Conservation (phyloP, 2,113 vertebrate genomes). For the Ranitomeya imitator region DNA sequence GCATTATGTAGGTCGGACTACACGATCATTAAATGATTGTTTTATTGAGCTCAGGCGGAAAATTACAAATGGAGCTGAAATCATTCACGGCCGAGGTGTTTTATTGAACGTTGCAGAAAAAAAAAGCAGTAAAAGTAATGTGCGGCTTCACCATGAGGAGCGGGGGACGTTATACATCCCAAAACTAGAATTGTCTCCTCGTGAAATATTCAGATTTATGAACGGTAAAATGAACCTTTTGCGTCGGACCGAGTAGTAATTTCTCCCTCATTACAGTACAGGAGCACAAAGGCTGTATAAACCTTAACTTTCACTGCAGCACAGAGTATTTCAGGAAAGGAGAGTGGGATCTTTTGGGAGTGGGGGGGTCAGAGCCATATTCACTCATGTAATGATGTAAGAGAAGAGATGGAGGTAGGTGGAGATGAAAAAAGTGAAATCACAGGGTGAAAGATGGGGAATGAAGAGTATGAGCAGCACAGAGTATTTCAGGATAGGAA, state of each 20-base stretch:
- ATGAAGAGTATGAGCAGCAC: too few relatives aligned
- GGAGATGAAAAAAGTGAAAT: too few relatives aligned
- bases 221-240: constrained; percentile 14
- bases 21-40: constrained; percentile 42
- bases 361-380: too few relatives aligned
- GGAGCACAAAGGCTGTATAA: too few relatives aligned
- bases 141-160: constrained; percentile 1
- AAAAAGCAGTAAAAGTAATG: constrained; percentile 24
- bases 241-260: neutral
- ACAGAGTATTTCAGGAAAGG: neutral
- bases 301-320: neutral
- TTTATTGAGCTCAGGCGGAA: constrained; percentile 49
- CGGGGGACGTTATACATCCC: neutral
- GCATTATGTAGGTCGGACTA: constrained; percentile 28
- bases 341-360: neutral
- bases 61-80: constrained; percentile 37
- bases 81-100: constrained; percentile 20
- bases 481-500: too few relatives aligned
- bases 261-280: neutral
- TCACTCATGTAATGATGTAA: too few relatives aligned
- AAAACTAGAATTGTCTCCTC: neutral
- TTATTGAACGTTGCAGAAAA: constrained; percentile 18
- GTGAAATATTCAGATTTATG: neutral
- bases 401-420: too few relatives aligned
- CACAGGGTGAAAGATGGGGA: too few relatives aligned